A percentile compares a stretch with the other conserved stretches of the same genome.
Evolutionary conservation across 37 sponge, comb jelly and placozoan species (phyloP).

Genomic region (Spongia lamella): DNA sequence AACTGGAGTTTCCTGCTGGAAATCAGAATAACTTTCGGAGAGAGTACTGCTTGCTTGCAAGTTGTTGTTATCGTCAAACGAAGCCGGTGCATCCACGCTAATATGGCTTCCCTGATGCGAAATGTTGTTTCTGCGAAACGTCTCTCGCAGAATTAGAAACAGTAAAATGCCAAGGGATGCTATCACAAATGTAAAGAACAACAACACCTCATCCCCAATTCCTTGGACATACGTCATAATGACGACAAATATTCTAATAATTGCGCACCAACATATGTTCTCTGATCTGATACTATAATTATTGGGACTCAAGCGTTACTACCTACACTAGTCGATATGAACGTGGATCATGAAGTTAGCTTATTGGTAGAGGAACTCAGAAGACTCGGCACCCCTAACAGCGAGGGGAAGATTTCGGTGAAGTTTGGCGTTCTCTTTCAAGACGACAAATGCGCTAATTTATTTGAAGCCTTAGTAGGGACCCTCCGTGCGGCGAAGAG

Average conservation of each 20-base stretch:
- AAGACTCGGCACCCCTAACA: slow-evolving; percentile 76
- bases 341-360: slow-evolving; percentile 85
- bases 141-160: no score
- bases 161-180: no score
- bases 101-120: no score
- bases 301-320: no score
- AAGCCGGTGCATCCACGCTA: no score
- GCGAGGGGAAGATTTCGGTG: slow-evolving; percentile 62
- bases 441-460: slow-evolving; percentile 88
- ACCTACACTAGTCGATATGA: slow-evolving; percentile 45
- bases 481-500: slow-evolving; percentile 88
- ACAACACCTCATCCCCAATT: slow-evolving; percentile 63
- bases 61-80: no score
- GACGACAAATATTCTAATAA: background rate
- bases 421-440: slow-evolving; percentile 83
- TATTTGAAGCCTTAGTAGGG: slow-evolving; percentile 92
- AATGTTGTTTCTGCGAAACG: no score
- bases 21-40: no score
- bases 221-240: slow-evolving; percentile 41
- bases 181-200: slow-evolving; percentile 37
- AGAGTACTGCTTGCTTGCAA: no score
- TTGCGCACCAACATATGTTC: background rate
- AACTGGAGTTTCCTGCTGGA: no score
- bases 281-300: no score
- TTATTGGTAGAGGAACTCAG: slow-evolving; percentile 79